Evolutionary conservation across 2,888 invertebrate genomes (phyloP).

Genomic region (Himalopsyche japonica): DNA sequence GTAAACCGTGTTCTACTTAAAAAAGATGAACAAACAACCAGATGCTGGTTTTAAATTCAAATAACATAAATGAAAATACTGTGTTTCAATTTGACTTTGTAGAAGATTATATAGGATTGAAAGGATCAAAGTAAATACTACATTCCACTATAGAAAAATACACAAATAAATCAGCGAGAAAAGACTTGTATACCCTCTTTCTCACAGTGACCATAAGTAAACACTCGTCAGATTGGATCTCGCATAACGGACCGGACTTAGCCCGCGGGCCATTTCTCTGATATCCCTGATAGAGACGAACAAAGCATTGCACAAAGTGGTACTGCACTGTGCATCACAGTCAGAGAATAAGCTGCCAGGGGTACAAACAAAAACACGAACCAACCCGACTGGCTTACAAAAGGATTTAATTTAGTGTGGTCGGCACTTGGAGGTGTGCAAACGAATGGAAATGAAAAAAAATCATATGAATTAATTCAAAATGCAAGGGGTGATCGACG

Average conservation of each 20-base stretch:
- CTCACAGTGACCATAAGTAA: not conserved
- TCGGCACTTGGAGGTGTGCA: slow-evolving; percentile 2
- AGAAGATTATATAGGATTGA: too few species aligned
- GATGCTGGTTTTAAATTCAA: too few species aligned
- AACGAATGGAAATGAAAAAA: slow-evolving; percentile 9
- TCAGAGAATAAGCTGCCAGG: not conserved
- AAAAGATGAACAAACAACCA: too few species aligned
- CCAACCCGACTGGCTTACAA: slow-evolving; percentile 33
- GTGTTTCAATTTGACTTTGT: too few species aligned
- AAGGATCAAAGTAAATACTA: too few species aligned
- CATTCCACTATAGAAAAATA: not conserved
- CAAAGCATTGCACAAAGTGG: not conserved
- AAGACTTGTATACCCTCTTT: not conserved
- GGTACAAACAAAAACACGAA: slow-evolving; percentile 34
- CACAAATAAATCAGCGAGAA: not conserved
- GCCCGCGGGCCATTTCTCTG: not conserved
- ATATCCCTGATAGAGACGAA: not conserved
- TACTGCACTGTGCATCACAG: not conserved
- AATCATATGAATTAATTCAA: not conserved
- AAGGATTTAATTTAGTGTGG: slow-evolving; percentile 34
- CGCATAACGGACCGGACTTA: not conserved
- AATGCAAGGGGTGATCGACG: not conserved
- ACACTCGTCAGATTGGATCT: not conserved
- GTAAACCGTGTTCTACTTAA: too few species aligned
- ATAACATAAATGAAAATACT: too few species aligned